phyloP scores from a whole-genome alignment of 1,140 invertebrate genomes.

The Globodera rostochiensis region DNA sequence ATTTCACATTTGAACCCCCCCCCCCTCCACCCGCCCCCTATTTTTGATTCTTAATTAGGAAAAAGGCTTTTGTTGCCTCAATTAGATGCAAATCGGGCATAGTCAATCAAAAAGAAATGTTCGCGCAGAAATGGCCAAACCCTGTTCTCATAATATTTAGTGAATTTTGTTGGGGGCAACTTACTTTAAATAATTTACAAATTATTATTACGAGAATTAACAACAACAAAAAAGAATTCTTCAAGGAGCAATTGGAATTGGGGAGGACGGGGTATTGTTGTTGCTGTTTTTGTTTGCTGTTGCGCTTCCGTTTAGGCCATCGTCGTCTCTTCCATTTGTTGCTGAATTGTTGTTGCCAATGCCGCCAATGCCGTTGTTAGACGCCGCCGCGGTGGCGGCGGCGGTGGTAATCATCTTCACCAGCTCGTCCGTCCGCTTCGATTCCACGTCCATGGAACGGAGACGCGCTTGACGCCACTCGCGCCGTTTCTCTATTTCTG shows the following conservation, averaged over 20 bases:
- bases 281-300: neutral
- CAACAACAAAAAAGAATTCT: neutral
- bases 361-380: neutral
- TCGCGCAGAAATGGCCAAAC: too few species aligned
- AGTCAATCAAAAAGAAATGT: too few species aligned
- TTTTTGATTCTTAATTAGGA: too few species aligned
- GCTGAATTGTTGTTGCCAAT: neutral
- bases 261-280: neutral
- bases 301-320: neutral
- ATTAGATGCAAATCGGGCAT: too few species aligned
- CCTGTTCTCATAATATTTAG: too few species aligned
- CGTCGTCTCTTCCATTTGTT: neutral
- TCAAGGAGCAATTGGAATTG: neutral
- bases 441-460: constrained; percentile 46
- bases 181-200: too few species aligned
- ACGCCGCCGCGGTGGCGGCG: neutral
- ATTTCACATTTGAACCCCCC: too few species aligned
- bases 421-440: constrained; percentile 50
- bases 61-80: too few species aligned
- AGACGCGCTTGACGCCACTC: constrained; percentile 55
- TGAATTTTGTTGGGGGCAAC: too few species aligned
- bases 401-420: constrained; percentile 46
- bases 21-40: too few species aligned
- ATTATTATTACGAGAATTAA: too few species aligned
- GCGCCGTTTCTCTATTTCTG: constrained; percentile 45